phyloP scores from a whole-genome alignment of 2,113 vertebrate species.

The Grus americana region DNA sequence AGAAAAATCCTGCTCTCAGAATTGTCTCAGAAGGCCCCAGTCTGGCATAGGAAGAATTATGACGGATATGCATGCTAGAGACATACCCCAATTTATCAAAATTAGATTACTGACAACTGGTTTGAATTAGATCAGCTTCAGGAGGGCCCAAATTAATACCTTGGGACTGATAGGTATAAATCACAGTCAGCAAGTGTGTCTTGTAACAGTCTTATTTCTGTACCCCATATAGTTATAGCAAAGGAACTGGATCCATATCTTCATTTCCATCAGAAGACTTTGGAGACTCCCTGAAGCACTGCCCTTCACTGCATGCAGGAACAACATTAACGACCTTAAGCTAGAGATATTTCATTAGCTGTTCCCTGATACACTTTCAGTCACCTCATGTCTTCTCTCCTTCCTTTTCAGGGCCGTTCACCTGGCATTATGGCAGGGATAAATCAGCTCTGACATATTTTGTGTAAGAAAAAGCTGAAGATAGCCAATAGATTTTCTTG shows the following conservation, averaged over 20 bases:
- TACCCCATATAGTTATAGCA: background rate
- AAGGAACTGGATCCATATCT: background rate
- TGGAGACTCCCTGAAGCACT: background rate
- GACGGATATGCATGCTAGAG: background rate
- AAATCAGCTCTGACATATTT: background rate
- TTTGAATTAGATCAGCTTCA: background rate
- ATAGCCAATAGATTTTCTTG: background rate
- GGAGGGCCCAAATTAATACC: background rate
- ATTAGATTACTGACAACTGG: background rate
- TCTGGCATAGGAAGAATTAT: background rate
- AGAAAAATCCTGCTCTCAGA: background rate
- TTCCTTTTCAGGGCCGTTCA: background rate
- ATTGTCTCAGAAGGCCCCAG: background rate
- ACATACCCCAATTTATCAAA: background rate
- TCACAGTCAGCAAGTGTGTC: background rate
- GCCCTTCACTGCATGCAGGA: background rate
- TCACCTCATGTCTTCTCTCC: background rate
- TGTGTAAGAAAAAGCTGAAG: background rate
- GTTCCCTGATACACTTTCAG: background rate
- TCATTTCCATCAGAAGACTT: background rate
- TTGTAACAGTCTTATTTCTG: background rate
- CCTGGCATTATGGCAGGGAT: background rate
- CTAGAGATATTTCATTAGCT: background rate
- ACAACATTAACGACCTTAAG: background rate
- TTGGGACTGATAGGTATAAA: background rate